Percentiles rank a stretch among this genome's conserved stretches.
Evolutionary conservation across 2,113 vertebrate species (phyloP).

Genomic region (Xiphophorus couchianus): DNA sequence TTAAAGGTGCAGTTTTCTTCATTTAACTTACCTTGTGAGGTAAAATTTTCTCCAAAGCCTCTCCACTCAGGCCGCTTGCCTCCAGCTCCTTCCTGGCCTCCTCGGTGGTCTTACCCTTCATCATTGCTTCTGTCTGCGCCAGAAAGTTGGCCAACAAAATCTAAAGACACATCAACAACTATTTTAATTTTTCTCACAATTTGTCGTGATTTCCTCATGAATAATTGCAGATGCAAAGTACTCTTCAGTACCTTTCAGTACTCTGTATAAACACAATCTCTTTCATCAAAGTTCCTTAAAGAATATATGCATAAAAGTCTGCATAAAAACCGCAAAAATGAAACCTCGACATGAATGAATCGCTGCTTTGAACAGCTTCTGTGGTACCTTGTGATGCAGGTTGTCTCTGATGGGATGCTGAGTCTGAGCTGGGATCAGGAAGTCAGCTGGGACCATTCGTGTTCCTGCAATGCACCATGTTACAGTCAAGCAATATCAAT

Average conservation of each 20-base stretch:
- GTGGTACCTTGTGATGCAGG: slow-evolving; percentile 92
- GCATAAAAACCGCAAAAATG: not conserved
- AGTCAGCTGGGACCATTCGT: slow-evolving; percentile 94
- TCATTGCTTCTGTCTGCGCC: slow-evolving; percentile 96
- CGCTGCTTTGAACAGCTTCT: not conserved
- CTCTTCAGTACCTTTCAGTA: not conserved
- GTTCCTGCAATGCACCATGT: slow-evolving; percentile 81
- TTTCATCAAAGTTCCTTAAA: not conserved
- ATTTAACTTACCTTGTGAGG: slow-evolving; percentile 89
- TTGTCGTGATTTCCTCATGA: not conserved
- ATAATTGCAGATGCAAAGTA: not conserved
- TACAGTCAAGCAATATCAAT: not conserved
- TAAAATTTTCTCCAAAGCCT: slow-evolving; percentile 88
- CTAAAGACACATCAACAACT: slow-evolving; percentile 67
- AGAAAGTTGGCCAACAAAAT: slow-evolving; percentile 96
- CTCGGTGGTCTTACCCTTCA: slow-evolving; percentile 92
- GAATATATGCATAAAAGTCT: not conserved
- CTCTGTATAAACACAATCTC: not conserved
- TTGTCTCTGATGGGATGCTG: slow-evolving; percentile 92
- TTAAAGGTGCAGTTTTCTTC: not conserved
- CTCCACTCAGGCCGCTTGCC: slow-evolving; percentile 83
- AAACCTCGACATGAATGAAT: not conserved
- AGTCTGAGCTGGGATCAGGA: slow-evolving; percentile 92
- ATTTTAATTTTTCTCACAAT: not conserved
- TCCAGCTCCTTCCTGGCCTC: slow-evolving; percentile 92